Base-by-base conservation (phyloP, 2,113 vertebrate genomes). In the Aegithalos caudatus region DNA sequence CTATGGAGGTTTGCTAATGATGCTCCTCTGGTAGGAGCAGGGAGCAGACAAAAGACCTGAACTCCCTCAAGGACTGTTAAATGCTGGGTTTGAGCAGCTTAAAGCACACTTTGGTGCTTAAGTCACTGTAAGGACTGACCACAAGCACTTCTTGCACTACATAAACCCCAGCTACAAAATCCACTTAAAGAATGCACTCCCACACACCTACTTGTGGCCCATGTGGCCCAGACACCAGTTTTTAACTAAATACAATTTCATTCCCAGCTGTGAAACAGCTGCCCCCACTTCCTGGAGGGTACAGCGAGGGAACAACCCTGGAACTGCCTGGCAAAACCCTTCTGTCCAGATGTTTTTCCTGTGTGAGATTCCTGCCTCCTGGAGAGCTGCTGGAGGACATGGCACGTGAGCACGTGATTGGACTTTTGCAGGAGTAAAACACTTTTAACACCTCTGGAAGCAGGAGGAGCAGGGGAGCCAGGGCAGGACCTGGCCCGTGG, bases 361-460 rank as follows among this genome's bases (percentile, higher is more conserved):
- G 1, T 2, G 2, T 37, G 35, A 74, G 51, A 73, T 62, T 50
- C 66, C 14, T 4, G 2, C 24, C 61, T 74, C 42, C 18, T 58
- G 61, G 40, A 56, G 80, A 86, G 38, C n/a, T 86, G 58, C 42
- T 72, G 44, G 27, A 81, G 10, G 50, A 77, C 12, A 20, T 0
- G 1, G n/a, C 10, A 19, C 3, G 0, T 9, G 29, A 54, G 27
- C 12, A 81, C 47, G 56, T 0, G 0, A 21, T 35, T 8, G 14
- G 11, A 65, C 16, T 15, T 76, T 38, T 70, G 17, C 23, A 74
- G 24, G 7, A 81, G 12, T 23, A 66, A 67, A 81, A 7, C 17
- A 20, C 11, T 25, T 44, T 69, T 45, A 57, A 28, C 2, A 35
- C 9, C 1, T 7, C 28, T 83, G 38, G 28, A 84, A 86, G 33